Evolutionary conservation across 2,797 vertebrate species (phyloP).

Genomic region (Rhincodon typus): DNA sequence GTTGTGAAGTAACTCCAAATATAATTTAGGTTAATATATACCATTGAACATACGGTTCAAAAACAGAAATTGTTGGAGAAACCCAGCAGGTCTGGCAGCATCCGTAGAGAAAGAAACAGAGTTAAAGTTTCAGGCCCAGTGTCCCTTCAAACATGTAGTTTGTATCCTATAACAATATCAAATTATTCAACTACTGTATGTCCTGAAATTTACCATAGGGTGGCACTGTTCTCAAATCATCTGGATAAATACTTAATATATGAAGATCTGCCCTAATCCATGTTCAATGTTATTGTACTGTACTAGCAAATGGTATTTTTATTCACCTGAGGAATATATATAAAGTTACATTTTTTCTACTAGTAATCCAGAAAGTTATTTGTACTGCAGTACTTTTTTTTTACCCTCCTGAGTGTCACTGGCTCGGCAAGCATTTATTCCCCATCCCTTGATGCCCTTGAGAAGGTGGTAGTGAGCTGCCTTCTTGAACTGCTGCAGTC

Average conservation of each 20-base stretch:
- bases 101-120: too few species aligned
- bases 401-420: too few species aligned
- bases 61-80: too few species aligned
- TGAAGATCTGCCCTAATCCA: neutral
- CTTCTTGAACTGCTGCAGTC: too few species aligned
- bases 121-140: too few species aligned
- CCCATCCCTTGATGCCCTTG: too few species aligned
- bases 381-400: neutral
- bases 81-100: too few species aligned
- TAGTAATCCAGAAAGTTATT: neutral
- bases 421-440: too few species aligned
- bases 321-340: neutral
- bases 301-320: neutral
- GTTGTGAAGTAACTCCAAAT: neutral
- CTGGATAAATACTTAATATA: neutral
- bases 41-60: neutral
- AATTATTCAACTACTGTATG: neutral
- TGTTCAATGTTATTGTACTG: neutral
- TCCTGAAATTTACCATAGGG: slow-evolving; percentile 3
- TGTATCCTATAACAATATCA: neutral
- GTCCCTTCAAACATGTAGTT: too few species aligned
- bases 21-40: neutral
- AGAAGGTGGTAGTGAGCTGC: too few species aligned
- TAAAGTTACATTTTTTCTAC: neutral
- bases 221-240: neutral